Percentiles rank a stretch among this genome's conserved stretches.
Conservation (phyloP, 2,113 vertebrate genomes). For the Speoplatyrhinus poulsoni region DNA sequence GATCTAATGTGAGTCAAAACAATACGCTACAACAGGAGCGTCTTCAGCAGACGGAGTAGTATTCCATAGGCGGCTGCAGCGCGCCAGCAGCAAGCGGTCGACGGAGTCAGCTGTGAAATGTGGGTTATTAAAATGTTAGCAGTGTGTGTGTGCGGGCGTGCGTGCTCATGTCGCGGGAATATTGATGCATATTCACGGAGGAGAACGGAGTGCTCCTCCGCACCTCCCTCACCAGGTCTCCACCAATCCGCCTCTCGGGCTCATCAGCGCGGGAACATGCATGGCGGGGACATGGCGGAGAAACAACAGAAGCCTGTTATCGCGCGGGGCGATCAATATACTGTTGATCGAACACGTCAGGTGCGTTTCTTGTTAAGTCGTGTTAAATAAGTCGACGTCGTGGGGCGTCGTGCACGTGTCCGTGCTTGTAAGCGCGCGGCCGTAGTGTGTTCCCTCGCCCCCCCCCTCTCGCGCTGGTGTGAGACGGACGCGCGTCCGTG, state of each 20-base stretch:
- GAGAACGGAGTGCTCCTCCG: too few species aligned
- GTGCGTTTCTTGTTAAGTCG: too few species aligned
- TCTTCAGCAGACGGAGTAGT: too few species aligned
- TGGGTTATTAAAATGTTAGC: conserved; percentile 16
- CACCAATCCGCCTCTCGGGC: conserved; percentile 49
- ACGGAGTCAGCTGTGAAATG: conserved; percentile 47
- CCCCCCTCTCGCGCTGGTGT: background rate
- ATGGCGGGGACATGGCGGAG: conserved; percentile 46
- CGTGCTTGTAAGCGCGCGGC: background rate
- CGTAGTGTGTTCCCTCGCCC: background rate
- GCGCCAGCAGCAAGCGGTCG: conserved; percentile 31
- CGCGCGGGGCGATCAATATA: background rate
- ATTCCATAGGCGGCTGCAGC: too few species aligned
- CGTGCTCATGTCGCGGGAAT: background rate
- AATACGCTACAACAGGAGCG: background rate
- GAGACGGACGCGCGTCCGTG: too few species aligned
- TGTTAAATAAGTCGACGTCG: too few species aligned
- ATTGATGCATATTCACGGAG: too few species aligned
- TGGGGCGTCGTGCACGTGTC: background rate
- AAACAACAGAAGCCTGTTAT: background rate
- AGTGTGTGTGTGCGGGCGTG: background rate
- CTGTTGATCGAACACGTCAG: too few species aligned
- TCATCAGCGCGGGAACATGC: conserved; percentile 36
- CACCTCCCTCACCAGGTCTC: conserved; percentile 34
- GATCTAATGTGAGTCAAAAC: conserved; percentile 18